These are phyloP conservation scores for Eutolmus rufibarbis DNA, from an alignment of 2,888 invertebrate genomes.

Conservation along the genomic window DNA sequence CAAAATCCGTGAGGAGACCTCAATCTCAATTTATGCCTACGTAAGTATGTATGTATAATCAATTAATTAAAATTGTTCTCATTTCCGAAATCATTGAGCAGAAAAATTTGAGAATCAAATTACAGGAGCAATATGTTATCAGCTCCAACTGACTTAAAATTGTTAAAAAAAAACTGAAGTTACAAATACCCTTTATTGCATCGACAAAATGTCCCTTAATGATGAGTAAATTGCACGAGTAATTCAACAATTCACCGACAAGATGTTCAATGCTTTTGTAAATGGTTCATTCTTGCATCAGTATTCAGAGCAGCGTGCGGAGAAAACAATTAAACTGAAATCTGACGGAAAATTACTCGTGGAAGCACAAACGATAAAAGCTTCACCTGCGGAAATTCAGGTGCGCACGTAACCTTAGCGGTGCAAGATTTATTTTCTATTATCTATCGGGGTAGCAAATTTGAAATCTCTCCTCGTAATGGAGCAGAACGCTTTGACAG, in stretches of 20 bases:
- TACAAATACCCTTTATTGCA: neutral
- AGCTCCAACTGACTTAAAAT: no score
- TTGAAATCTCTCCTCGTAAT: conserved; percentile 9
- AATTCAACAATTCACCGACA: neutral
- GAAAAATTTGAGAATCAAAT: no score
- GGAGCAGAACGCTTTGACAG: neutral
- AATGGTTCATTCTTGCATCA: neutral
- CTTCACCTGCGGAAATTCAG: conserved; percentile 1
- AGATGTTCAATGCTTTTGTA: neutral
- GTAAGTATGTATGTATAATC: no score
- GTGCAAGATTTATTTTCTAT: neutral
- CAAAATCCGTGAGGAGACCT: no score
- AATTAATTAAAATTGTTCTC: no score
- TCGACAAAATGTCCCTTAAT: neutral
- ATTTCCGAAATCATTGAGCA: no score
- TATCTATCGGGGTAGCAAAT: neutral
- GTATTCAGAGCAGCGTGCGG: neutral
- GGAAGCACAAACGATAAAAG: neutral
- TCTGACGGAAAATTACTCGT: conserved; percentile 21
- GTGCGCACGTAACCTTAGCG: neutral
- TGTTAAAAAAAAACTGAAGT: neutral
- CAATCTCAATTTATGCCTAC: no score
- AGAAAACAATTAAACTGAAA: conserved; percentile 30
- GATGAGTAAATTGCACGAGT: neutral
- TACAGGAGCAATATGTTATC: no score